Evolutionary conservation across 1,140 invertebrate species (phyloP).

Genomic region (Trichogramma pretiosum): DNA sequence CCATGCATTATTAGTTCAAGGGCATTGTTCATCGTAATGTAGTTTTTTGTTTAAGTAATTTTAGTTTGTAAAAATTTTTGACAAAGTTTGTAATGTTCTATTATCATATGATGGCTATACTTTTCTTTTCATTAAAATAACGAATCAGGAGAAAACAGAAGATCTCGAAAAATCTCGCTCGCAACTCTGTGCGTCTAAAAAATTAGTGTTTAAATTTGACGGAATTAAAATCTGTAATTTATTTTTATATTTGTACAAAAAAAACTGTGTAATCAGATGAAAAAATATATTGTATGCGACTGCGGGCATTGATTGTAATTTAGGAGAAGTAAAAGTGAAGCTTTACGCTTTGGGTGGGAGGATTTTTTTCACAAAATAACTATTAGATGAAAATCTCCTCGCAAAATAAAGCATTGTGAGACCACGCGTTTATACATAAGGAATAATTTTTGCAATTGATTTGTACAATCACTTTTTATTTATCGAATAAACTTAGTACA

Average conservation of each 20-base stretch:
- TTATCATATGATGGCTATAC: too few relatives aligned
- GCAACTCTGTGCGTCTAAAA: not conserved
- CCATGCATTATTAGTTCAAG: slow-evolving; percentile 13
- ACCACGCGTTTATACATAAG: slow-evolving; percentile 33
- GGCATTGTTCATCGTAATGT: slow-evolving; percentile 18
- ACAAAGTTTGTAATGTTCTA: too few relatives aligned
- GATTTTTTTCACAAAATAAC: slow-evolving; percentile 14
- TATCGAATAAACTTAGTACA: slow-evolving; percentile 43
- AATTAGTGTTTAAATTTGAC: too few relatives aligned
- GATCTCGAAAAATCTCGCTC: slow-evolving; percentile 4
- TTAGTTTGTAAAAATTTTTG: slow-evolving; percentile 14
- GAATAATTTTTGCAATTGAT: slow-evolving; percentile 40
- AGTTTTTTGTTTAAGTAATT: slow-evolving; percentile 14
- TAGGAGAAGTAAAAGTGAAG: slow-evolving; percentile 15
- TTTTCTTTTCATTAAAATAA: not conserved
- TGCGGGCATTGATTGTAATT: slow-evolving; percentile 7
- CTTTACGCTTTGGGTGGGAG: slow-evolving; percentile 20
- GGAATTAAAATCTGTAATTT: too few relatives aligned
- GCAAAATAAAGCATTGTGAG: too few relatives aligned
- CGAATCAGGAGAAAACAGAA: slow-evolving; percentile 1
- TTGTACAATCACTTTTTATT: slow-evolving; percentile 41
- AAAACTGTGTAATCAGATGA: slow-evolving; percentile 11
- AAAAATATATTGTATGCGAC: slow-evolving; percentile 12
- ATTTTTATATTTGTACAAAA: too few relatives aligned
- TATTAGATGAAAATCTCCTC: too few relatives aligned